Base-by-base conservation (phyloP, 1,140 invertebrate species). In the Cotesia glomerata region DNA sequence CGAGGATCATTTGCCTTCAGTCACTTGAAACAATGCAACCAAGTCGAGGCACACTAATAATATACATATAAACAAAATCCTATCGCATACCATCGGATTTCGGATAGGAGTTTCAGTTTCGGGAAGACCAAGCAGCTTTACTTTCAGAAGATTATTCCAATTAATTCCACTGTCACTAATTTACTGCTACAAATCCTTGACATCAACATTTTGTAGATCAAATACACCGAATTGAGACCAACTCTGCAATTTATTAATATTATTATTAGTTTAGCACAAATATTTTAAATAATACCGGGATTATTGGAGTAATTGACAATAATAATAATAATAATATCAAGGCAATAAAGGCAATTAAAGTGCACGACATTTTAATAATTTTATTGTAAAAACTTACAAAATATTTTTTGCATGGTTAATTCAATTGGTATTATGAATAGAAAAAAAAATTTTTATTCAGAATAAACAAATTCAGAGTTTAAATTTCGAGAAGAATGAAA, bases 11-110 rank as follows among this genome's bases (percentile, higher is more conserved):
- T 67, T 67, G 65, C 49, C 16, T 49, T 49, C 39, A 67, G 65
- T 67, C 65, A 11, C 49, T 54, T 54, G 65, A 18, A 67, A 67
- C 65, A 67, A 67, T 67, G 65, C 9, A 67, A 67, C 8, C 35
- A 45, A 45, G 39, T 9, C 26, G 26, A 11, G 9, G 18, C 65
- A 67, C 32, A 49, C 26, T 26, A 26, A 51, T 26, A 26, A 51
- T 51, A 51, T n/a, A 51, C 9, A 51, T 51, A 51, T 51, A 51
- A n/a, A 2, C 64, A 26, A 49, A 51, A 18, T 45, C 26, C 26
- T 3, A 26, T 26, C 26, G 26, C 26, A 26, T 45, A 11, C 18
- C 65, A 67, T 5, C 8, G 63, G 63, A 51, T 65, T 65, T 67
- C 5, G 2, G 65, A 67, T 67, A 26, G 2, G 65, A 67, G 18